These are phyloP conservation scores for Andrena bicolor DNA, from an alignment of 2,888 invertebrate genomes.

Conservation along the genomic window DNA sequence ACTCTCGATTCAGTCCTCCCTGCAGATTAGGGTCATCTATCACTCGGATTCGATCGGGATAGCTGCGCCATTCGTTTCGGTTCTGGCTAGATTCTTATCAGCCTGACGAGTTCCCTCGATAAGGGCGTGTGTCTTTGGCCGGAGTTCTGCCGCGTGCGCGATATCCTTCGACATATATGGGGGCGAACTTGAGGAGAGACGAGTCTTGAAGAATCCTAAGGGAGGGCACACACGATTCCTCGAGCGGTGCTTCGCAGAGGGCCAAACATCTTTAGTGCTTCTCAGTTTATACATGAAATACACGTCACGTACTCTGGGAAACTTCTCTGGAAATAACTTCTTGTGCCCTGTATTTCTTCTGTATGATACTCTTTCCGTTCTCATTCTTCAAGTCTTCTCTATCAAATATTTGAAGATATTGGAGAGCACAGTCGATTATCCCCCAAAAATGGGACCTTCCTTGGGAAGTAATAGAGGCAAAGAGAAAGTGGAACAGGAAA, in stretches of 20 bases:
- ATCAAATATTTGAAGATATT: constrained; percentile 19
- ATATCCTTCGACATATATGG: constrained; percentile 49
- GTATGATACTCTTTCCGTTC: not conserved
- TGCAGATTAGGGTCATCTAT: constrained; percentile 80
- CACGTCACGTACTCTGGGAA: constrained; percentile 16
- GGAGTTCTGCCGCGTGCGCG: constrained; percentile 55
- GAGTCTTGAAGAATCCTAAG: constrained; percentile 1
- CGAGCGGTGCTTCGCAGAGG: not conserved
- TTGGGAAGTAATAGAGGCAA: constrained; percentile 30
- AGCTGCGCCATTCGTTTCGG: constrained; percentile 70
- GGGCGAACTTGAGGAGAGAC: constrained; percentile 19
- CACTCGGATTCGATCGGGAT: constrained; percentile 80
- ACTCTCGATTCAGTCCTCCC: constrained; percentile 55
- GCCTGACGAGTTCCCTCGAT: constrained; percentile 57
- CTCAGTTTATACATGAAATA: constrained; percentile 3
- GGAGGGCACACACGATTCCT: constrained; percentile 8
- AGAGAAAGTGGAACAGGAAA: constrained; percentile 56
- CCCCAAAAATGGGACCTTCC: constrained; percentile 7
- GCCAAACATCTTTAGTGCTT: not conserved
- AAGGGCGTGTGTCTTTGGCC: constrained; percentile 46
- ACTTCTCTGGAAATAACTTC: not conserved
- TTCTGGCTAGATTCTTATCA: constrained; percentile 76
- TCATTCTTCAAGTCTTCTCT: constrained; percentile 6
- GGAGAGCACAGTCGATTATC: not conserved
- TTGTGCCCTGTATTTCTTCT: not conserved